A percentile compares a stretch with the other conserved stretches of the same genome.
Evolutionary conservation across 2,888 invertebrate species (phyloP).

Genomic region (Adelognathus sp.): DNA sequence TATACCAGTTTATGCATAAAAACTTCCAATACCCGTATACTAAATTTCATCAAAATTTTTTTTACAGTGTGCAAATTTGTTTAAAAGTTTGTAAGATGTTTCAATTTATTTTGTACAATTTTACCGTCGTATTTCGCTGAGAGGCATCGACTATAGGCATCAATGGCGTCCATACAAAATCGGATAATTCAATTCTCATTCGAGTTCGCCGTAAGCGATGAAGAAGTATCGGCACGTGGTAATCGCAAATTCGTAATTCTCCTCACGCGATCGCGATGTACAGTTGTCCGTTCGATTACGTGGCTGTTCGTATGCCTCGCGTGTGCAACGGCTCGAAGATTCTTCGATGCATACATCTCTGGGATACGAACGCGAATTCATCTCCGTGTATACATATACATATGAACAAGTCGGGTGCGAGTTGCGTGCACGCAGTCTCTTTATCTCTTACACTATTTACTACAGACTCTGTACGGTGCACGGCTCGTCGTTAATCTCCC

Average conservation of each 20-base stretch:
- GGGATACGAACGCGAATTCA: neutral
- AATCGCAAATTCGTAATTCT: slow-evolving; percentile 27
- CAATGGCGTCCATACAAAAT: neutral
- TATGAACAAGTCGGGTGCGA: neutral
- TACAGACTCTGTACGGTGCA: neutral
- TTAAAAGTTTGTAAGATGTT: too few species aligned
- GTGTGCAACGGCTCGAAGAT: neutral
- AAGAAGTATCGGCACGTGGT: slow-evolving; percentile 2
- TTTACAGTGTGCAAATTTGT: neutral
- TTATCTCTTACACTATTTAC: neutral
- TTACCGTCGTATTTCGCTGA: neutral
- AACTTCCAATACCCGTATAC: too few species aligned
- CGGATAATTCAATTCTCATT: neutral
- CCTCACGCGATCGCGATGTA: slow-evolving; percentile 21
- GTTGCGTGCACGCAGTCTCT: slow-evolving; percentile 6
- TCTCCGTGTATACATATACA: too few species aligned
- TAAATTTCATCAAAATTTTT: too few species aligned
- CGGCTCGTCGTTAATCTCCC: neutral
- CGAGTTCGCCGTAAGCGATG: neutral
- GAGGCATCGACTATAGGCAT: neutral
- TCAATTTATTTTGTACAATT: neutral
- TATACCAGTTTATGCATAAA: too few species aligned
- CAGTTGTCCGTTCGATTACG: slow-evolving; percentile 13
- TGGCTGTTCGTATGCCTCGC: neutral
- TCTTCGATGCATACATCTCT: neutral